Base-by-base conservation (phyloP, 1,140 invertebrate genomes). In the Aphidius ervi region DNA sequence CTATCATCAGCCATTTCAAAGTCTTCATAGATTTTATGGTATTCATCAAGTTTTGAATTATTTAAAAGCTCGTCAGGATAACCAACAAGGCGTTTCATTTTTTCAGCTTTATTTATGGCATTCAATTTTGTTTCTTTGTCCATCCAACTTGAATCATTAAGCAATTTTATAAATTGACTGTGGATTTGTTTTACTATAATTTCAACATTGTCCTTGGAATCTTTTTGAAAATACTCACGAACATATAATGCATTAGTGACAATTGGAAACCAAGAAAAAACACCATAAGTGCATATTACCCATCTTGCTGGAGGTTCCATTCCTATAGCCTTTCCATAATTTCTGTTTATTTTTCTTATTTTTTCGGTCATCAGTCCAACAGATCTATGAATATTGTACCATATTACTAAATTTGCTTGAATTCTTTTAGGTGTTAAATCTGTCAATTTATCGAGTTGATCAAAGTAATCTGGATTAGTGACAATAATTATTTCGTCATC, bases 401-500 rank as follows among this genome's bases (percentile, higher is more conserved):
- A 93, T 81, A 93, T 83, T 67, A 91, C 82, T 68, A 93, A 94
- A 78, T 95, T 95, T 3, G 87, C 87, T 47, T 86, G 78, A 3
- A 84, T 74, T 50, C 87, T 85, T 67, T 86, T 86, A 2, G 83
- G 78, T 5, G 84, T 86, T 10, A 67, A 64, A 7, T 69, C 66
- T 5, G 88, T 69, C 6, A 87, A 67, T n/a, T 74, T 70, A 56
- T 82, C 79, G 4, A 88, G 75, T 37, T 84, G 79, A 41, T 68
- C 70, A 10, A 88, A 71, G 67, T 82, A 88, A 45, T 79, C 73
- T 1, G 86, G 85, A 10, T 84, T 83, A 58, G 87, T 88, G 1
- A 95, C 86, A 58, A 93, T 89, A 10, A 88, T 74, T 16, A 81
- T 64, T 70, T 88, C 85, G 20, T 73, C 65, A 2, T 66, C 56